Evolutionary conservation across 2,797 vertebrate genomes (phyloP), one percentile per base, ranked within the genome.

Genomic region (Oceanodroma leucorhoa): DNA sequence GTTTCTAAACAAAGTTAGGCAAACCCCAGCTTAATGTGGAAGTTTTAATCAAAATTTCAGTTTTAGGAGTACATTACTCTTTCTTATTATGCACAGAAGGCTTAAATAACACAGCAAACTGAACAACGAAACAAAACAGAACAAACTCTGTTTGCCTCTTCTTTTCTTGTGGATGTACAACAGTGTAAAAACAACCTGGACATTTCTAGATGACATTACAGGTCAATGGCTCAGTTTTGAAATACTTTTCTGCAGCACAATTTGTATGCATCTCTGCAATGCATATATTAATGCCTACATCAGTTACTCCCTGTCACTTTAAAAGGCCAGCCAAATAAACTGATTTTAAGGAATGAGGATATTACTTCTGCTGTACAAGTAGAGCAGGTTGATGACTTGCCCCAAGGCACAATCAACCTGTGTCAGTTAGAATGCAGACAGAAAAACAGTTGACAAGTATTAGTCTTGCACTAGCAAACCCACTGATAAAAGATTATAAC

Each of bases 251-350:
- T 50, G 29, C 20, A 69, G 29, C 26, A 67, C 4, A 70, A 66
- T 80, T 51, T 60, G 5, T 19, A 46, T 36, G 32, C 22, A 48
- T 26, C 24, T 36, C 45, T 60, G 24, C 53, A 76, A 66, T 3
- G 19, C 23, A 13, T 27, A 10, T 30, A 64, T 30, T 53, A 67
- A 73, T 9, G 5, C 5, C 53, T 70, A 41, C 48, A 71, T 55
- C 72, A 55, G 17, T 70, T 86, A 64, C 53, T 72, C 8, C 3
- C 3, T 38, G 18, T 8, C 38, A 54, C 40, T 90, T 92, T 50
- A 67, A 67, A 85, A 86, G 18, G 29, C 10, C 54, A 77, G 48
- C 15, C 54, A 93, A 90, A 72, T 32, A 61, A 88, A 64, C 29
- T 6, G 15, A 45, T 92, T 71, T 80, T 51, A n/a, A 71, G 53